phyloP scores from a whole-genome alignment of 2,888 invertebrate species.

The Andrena marginata region DNA sequence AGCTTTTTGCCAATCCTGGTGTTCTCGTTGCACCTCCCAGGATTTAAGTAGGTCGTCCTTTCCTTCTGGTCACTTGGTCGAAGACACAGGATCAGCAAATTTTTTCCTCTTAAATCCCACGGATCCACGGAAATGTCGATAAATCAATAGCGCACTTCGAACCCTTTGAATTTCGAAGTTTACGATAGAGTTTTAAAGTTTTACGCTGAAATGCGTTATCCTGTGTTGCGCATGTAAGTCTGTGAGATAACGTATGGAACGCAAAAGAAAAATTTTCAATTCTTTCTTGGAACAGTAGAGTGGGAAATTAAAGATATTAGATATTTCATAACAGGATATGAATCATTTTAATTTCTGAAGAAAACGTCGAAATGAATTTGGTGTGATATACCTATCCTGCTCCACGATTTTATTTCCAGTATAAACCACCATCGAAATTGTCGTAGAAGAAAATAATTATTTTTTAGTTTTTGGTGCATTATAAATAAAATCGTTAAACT shows the following conservation, averaged over 20 bases:
- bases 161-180: neutral
- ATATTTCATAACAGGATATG: too few relatives aligned
- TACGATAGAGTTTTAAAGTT: neutral
- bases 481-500: too few relatives aligned
- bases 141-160: constrained; percentile 13
- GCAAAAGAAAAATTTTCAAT: neutral
- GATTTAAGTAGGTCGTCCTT: constrained; percentile 41
- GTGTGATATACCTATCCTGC: too few relatives aligned
- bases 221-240: neutral
- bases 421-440: too few relatives aligned
- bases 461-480: too few relatives aligned
- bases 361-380: too few relatives aligned
- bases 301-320: too few relatives aligned
- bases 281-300: too few relatives aligned
- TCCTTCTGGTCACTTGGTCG: constrained; percentile 34
- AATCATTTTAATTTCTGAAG: too few relatives aligned
- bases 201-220: neutral
- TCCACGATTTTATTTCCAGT: too few relatives aligned
- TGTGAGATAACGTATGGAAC: neutral
- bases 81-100: constrained; percentile 41
- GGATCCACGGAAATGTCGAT: constrained; percentile 25
- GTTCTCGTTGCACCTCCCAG: constrained; percentile 18
- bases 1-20: constrained; percentile 21
- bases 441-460: too few relatives aligned
- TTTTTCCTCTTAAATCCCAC: constrained; percentile 8